Evolutionary conservation across 1,140 invertebrate genomes (phyloP), one percentile per base, ranked within the genome.

Genomic region (Whitmania pigra): DNA sequence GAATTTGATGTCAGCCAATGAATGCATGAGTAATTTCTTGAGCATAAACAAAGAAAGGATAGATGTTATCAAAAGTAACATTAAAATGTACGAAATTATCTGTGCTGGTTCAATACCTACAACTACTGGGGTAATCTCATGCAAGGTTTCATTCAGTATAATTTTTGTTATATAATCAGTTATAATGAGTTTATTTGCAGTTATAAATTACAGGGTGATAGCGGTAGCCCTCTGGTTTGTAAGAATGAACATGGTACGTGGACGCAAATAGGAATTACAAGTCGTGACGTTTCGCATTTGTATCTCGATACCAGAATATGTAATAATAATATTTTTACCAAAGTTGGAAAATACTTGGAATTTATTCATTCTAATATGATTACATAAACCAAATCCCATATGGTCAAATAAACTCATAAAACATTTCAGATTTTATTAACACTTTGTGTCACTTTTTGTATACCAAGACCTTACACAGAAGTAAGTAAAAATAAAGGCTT

Each of bases 181-280:
- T n/a, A n/a, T n/a, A n/a, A n/a, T n/a, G 25, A 57, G 25, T n/a
- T n/a, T 9, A 57, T 20, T 20, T 57, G 20, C 54, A 3, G 20
- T n/a, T 57, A 57, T 9, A 57, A 72, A 80, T 80, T 74, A 0
- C 57, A 63, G 57, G 57, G 20, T 63, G 57, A 63, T 63, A n/a
- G 57, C 20, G 57, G 57, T 15, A 13, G 57, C 22, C 57, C 57
- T 5, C 29, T 25, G 11, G 57, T 63, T 13, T 63, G 57, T n/a
- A 63, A 18, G 29, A 63, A 63, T 31, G 57, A 25, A 22, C 22
- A 63, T n/a, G 57, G 57, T 5, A 31, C 18, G 7, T 63, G 57
- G 11, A 63, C 57, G 7, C 57, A 63, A 63, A 63, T 63, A 25
- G 57, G 57, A 63, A 63, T 63, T 25, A 18, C 29, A 4, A 63